Evolutionary conservation across 2,113 vertebrate species (phyloP).

Genomic region (Bubo scandiacus): DNA sequence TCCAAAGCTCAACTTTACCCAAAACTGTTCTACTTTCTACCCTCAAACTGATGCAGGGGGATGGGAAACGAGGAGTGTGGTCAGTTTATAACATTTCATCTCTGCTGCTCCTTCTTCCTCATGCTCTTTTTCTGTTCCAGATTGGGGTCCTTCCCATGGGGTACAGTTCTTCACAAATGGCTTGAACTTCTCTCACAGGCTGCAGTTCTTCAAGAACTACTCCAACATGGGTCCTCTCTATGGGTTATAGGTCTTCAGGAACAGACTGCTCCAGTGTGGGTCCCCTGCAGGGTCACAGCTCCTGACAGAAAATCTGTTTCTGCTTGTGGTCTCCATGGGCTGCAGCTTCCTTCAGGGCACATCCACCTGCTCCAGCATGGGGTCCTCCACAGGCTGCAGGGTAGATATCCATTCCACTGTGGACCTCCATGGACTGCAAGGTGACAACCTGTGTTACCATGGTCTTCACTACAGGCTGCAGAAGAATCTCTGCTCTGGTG

Average conservation of each 20-base stretch:
- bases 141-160: not conserved
- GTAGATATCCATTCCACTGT: no score
- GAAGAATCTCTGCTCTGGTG: no score
- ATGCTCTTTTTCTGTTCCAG: not conserved
- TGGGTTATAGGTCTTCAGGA: not conserved
- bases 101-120: not conserved
- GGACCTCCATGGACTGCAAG: no score
- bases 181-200: not conserved
- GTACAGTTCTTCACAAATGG: not conserved
- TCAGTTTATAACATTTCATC: not conserved
- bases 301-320: not conserved
- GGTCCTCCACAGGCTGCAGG: no score
- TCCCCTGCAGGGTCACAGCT: not conserved
- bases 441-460: no score
- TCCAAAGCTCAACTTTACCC: not conserved
- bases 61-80: not conserved
- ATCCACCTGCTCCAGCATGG: no score
- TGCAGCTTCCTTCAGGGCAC: no score
- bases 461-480: no score
- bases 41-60: not conserved
- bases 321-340: no score
- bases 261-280: not conserved
- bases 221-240: not conserved
- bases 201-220: not conserved
- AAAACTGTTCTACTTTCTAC: not conserved